Percentiles rank a stretch among this genome's conserved stretches.
Conservation (phyloP, 2,888 invertebrate species). For the Coleophora flavipennella region DNA sequence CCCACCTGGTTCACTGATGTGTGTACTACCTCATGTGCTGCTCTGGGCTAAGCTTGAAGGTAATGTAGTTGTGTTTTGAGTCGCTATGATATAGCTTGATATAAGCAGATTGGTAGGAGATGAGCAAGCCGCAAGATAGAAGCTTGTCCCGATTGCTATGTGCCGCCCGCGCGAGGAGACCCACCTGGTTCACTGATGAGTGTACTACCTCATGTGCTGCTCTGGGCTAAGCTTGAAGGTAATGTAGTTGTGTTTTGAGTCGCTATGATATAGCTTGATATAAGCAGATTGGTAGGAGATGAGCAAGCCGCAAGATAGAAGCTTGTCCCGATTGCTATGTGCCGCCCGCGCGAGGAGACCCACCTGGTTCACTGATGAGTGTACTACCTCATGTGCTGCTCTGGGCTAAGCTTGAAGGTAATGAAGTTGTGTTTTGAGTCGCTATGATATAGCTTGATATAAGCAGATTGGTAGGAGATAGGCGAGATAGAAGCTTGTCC, state of each 20-base stretch:
- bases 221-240: conserved; percentile 97
- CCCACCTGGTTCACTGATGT: conserved; percentile 94
- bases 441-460: background rate
- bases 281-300: no score
- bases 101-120: no score
- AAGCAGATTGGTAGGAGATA: conserved; percentile 73
- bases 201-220: conserved; percentile 93
- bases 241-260: no score
- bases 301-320: no score
- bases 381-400: conserved; percentile 91
- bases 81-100: no score
- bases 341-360: conserved; percentile 86
- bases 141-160: no score
- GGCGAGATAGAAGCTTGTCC: conserved; percentile 94
- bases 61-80: no score
- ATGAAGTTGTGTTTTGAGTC: background rate
- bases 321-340: conserved; percentile 94
- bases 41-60: conserved; percentile 98
- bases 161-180: conserved; percentile 84
- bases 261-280: no score
- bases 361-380: conserved; percentile 94
- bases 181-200: conserved; percentile 93
- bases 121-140: no score
- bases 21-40: conserved; percentile 90
- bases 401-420: conserved; percentile 96